phyloP scores from a whole-genome alignment of 2,888 invertebrate species.

The Ptychoptera contaminata region DNA sequence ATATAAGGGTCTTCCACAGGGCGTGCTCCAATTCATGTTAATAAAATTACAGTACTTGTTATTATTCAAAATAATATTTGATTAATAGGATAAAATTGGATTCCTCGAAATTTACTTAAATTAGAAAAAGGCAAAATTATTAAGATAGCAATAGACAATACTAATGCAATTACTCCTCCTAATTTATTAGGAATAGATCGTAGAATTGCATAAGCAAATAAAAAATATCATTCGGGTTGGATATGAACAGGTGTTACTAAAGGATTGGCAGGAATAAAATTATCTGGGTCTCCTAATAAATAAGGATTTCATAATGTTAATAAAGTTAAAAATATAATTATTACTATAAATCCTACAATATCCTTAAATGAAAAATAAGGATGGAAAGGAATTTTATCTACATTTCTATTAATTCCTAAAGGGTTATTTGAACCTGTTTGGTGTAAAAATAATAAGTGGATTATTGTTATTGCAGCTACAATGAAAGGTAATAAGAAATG shows the following conservation, averaged over 20 bases:
- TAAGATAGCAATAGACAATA: constrained; percentile 49
- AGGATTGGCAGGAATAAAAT: constrained; percentile 41
- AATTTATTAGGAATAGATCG: constrained; percentile 68
- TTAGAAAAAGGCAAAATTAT: constrained; percentile 41
- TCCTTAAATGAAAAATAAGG: constrained; percentile 51
- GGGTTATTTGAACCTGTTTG: constrained; percentile 54
- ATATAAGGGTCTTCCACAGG: constrained; percentile 53
- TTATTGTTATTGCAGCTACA: constrained; percentile 40
- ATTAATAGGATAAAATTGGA: constrained; percentile 39
- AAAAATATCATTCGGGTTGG: constrained; percentile 73
- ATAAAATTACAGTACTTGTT: constrained; percentile 34
- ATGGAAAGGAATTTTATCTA: constrained; percentile 53
- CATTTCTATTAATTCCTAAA: constrained; percentile 44
- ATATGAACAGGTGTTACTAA: constrained; percentile 52
- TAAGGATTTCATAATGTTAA: constrained; percentile 40
- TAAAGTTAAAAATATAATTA: constrained; percentile 35
- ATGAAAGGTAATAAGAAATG: constrained; percentile 60
- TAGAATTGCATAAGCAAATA: constrained; percentile 68
- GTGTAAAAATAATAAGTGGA: constrained; percentile 49
- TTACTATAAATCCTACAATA: constrained; percentile 40
- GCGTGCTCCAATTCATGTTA: constrained; percentile 57
- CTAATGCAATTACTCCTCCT: constrained; percentile 42
- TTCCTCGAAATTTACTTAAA: constrained; percentile 39
- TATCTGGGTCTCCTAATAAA: constrained; percentile 52
- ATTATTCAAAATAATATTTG: constrained; percentile 40